Evolutionary conservation across 2,113 vertebrate species (phyloP), one percentile per base, ranked within the genome.

Genomic region (Varanus salvator): DNA sequence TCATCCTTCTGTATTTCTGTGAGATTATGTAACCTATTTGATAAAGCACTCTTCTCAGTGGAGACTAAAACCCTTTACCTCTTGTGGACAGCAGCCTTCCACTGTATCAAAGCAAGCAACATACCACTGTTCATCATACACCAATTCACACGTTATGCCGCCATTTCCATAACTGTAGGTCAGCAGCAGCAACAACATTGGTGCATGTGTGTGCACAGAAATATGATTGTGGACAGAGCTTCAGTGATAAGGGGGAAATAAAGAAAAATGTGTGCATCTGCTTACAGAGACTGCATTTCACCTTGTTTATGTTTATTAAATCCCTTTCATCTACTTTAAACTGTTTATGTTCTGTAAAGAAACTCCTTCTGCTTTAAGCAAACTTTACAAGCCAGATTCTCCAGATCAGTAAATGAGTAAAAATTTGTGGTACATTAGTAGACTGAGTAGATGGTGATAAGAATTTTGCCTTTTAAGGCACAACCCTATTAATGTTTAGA

Each of bases 261-360:
- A 84, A 87, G 87, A 93, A 93, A 86, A 9, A 86, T 50, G 81
- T 91, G 89, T 92, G 91, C 69, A 91, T 94, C 83, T 94, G 90
- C 91, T 89, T 90, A 91, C 74, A 76, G 94, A 94, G 95, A 83
- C 89, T 88, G 88, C 25, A 14, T 95, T 94, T 85, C 94, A 90
- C 93, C 92, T 95, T 93, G 91, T 93, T 89, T 92, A 94, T 68
- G 1, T 87, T 54, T 75, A 86, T 34, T 60, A 76, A 19, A 27
- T 64, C 52, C 21, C 34, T 60, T 76, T 44, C 52, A 29, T 71
- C 27, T 23, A 34, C 72, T 60, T 64, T 48, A 50, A 12, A 21
- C 2, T 87, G 21, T 80, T 87, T 80, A 87, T 31, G 68, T 87
- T 52, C 64, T 76, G 17, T 34, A 74, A 38, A 66, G 38, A 34